These are phyloP conservation scores for Mungos mungo DNA, from an alignment of 2,113 vertebrate genomes.

Conservation along the genomic window DNA sequence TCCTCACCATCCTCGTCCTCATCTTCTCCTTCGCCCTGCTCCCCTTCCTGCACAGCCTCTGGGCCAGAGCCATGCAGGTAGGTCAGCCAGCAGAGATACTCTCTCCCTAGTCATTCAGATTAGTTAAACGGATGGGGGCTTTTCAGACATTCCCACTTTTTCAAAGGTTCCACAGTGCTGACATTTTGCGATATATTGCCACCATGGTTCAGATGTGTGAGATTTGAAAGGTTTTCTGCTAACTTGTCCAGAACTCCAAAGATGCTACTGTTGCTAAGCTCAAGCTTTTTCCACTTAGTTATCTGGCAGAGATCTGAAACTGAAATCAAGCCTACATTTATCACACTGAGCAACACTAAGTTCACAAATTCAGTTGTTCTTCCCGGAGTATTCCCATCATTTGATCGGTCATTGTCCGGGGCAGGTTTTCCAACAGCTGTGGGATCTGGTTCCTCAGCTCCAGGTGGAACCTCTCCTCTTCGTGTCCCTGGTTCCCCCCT, in stretches of 20 bases:
- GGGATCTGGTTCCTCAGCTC: slow-evolving; percentile 92
- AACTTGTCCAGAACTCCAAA: slow-evolving; percentile 89
- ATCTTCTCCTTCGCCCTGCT: neutral
- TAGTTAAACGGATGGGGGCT: slow-evolving; percentile 91
- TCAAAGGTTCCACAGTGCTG: slow-evolving; percentile 91
- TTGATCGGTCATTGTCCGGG: slow-evolving; percentile 89
- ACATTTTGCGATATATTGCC: slow-evolving; percentile 92
- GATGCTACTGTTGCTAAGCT: slow-evolving; percentile 91
- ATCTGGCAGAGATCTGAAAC: slow-evolving; percentile 89
- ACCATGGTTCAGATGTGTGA: slow-evolving; percentile 90
- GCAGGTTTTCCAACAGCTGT: slow-evolving; percentile 91
- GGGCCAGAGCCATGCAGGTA: slow-evolving; percentile 87
- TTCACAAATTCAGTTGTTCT: slow-evolving; percentile 89
- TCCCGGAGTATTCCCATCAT: slow-evolving; percentile 88
- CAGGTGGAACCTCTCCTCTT: slow-evolving; percentile 92
- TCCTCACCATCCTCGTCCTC: slow-evolving; percentile 72
- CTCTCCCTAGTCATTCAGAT: slow-evolving; percentile 89
- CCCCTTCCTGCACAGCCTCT: slow-evolving; percentile 86
- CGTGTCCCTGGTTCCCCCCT: slow-evolving; percentile 89
- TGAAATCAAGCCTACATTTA: slow-evolving; percentile 89
- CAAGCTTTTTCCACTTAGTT: slow-evolving; percentile 91
- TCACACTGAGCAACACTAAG: slow-evolving; percentile 91
- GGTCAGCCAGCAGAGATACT: slow-evolving; percentile 84
- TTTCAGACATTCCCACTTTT: slow-evolving; percentile 91
- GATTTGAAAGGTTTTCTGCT: slow-evolving; percentile 90